Evolutionary conservation across 1,140 invertebrate genomes (phyloP).

Genomic region (Magallana gigas): DNA sequence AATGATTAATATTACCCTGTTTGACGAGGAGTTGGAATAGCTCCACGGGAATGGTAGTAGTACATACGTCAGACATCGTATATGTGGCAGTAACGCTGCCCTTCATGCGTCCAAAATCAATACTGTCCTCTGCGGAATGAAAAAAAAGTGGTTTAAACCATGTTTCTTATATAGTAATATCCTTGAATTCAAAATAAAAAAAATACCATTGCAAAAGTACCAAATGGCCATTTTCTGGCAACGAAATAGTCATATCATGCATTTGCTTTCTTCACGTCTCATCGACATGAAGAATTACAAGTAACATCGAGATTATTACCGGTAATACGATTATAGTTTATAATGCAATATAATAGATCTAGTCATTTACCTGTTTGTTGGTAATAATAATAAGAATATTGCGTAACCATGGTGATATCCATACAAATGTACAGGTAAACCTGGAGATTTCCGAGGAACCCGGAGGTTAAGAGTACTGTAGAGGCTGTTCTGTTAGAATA

Average conservation of each 20-base stretch:
- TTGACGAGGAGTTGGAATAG: slow-evolving; percentile 8
- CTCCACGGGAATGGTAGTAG: neutral
- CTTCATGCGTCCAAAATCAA: slow-evolving; percentile 8
- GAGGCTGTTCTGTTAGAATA: neutral
- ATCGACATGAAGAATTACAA: too few relatives aligned
- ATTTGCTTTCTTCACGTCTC: too few relatives aligned
- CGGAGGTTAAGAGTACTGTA: neutral
- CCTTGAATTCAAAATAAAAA: too few relatives aligned
- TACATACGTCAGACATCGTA: neutral
- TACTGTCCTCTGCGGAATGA: neutral
- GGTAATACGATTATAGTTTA: too few relatives aligned
- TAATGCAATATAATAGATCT: too few relatives aligned
- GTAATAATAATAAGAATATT: slow-evolving; percentile 22
- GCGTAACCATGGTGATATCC: slow-evolving; percentile 17
- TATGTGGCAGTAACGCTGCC: neutral
- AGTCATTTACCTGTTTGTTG: slow-evolving; percentile 22
- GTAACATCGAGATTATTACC: too few relatives aligned
- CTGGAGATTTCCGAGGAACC: neutral
- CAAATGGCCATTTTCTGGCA: too few relatives aligned
- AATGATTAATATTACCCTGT: neutral
- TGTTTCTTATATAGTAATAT: too few relatives aligned
- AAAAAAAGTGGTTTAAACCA: too few relatives aligned
- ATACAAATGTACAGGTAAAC: slow-evolving; percentile 17
- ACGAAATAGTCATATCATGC: too few relatives aligned
- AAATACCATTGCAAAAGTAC: too few relatives aligned